Base-by-base conservation (phyloP, 2,797 vertebrate genomes). In the Morus bassanus region DNA sequence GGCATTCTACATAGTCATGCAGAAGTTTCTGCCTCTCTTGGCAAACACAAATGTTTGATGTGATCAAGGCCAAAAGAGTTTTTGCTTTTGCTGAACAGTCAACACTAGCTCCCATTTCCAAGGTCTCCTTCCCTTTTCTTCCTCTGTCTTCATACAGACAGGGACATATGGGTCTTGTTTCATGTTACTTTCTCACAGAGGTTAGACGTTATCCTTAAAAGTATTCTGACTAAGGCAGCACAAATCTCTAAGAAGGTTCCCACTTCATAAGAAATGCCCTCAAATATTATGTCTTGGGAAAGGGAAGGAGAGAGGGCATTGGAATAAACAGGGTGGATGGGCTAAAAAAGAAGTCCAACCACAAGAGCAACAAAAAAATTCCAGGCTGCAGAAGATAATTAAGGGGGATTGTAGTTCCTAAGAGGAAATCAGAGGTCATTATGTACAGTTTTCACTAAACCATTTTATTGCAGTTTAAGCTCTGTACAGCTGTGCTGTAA, bases 401-500 rank as follows among this genome's bases (percentile, higher is more conserved):
- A 95, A 93, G 79, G 89, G 75, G 88, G 86, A 91, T 67, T 96
- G 91, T 74, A 83, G 85, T 87, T 95, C 87, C 80, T 77, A 64
- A 83, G 60, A 78, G 96, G 95, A 93, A 97, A 93, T 94, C 94
- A 88, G 89, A 96, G 73, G 68, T 88, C 60, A 60, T 95, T 82
- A 81, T 76, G 41, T 88, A 79, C 75, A 48, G 73, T 96, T 97
- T 92, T 88, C 69, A 92, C 60, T 95, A 82, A 95, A 79, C 77
- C 7, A 9, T 96, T 97, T 95, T 89, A 92, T 88, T 95, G 80
- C 91, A 70, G 53, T 91, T 94, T 91, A 84, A 95, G 76, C 63
- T 87, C 73, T 12, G 7, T 73, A 35, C 16, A 94, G 88, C 91
- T 33, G 8, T 53, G 37, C 33, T 89, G 76, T 37, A 79, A 76